Conservation (phyloP, 1,140 invertebrate species). For the Spodoptera litura region DNA sequence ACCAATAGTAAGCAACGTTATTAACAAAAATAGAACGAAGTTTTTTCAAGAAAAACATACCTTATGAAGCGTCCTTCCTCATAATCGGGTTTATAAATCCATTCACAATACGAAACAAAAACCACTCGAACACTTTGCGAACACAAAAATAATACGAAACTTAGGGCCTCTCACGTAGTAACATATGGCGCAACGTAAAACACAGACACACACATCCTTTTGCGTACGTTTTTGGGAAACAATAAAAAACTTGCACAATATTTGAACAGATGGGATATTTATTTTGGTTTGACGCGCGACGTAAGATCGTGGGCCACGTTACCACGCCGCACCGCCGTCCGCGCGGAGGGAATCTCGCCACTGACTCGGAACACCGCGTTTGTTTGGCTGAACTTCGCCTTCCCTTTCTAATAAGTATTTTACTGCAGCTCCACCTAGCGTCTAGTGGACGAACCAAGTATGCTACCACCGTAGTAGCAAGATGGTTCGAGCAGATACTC, state of each 20-base stretch:
- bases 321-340: conserved; percentile 53
- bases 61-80: conserved; percentile 75
- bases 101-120: conserved; percentile 80
- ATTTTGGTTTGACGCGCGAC: conserved; percentile 79
- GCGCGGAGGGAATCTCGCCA: conserved; percentile 71
- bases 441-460: not conserved
- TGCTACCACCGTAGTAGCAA: not conserved
- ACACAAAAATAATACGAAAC: conserved; percentile 71
- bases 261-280: conserved; percentile 82
- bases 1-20: conserved; percentile 21
- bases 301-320: conserved; percentile 49
- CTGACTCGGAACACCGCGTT: conserved; percentile 63
- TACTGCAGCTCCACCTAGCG: conserved; percentile 64
- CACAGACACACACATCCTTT: conserved; percentile 73
- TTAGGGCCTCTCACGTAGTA: conserved; percentile 50
- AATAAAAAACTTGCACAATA: conserved; percentile 81
- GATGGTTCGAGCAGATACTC: not conserved
- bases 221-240: conserved; percentile 62
- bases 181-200: conserved; percentile 54
- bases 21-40: conserved; percentile 43
- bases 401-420: conserved; percentile 68
- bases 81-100: conserved; percentile 81
- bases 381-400: conserved; percentile 65
- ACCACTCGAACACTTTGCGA: conserved; percentile 70
- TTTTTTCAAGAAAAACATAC: conserved; percentile 62